These are phyloP conservation scores for Coboldia fuscipes DNA, from an alignment of 1,140 invertebrate genomes.

Conservation along the genomic window DNA sequence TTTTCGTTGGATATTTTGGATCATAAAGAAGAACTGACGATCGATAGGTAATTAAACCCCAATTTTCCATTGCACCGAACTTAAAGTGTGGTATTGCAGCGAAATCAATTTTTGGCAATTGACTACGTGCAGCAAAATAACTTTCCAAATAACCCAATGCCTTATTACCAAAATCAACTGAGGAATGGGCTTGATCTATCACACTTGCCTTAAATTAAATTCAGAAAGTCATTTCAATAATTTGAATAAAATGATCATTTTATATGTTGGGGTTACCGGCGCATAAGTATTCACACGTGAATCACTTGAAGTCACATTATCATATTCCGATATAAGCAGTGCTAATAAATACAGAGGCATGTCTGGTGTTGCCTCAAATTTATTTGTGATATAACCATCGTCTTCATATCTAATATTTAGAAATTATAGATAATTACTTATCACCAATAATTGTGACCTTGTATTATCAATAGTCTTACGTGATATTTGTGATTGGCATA, in stretches of 20 bases:
- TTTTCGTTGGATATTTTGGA: conserved; percentile 36
- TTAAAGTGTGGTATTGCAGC: conserved; percentile 81
- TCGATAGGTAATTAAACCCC: conserved; percentile 81
- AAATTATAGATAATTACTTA: neutral
- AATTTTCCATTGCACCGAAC: conserved; percentile 81
- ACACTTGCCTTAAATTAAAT: conserved; percentile 37
- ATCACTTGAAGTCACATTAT: conserved; percentile 79
- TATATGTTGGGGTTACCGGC: too few species aligned
- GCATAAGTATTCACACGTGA: too few species aligned
- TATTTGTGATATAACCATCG: neutral
- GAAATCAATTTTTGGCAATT: conserved; percentile 69
- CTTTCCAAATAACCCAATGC: conserved; percentile 65
- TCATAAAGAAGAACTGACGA: conserved; percentile 67
- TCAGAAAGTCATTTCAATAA: conserved; percentile 71
- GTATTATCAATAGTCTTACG: conserved; percentile 73
- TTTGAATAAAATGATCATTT: too few species aligned
- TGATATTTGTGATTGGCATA: conserved; percentile 20
- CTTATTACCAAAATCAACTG: conserved; percentile 56
- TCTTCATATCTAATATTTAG: neutral
- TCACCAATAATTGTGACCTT: conserved; percentile 22
- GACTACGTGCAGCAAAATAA: conserved; percentile 66
- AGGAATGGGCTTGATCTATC: conserved; percentile 52
- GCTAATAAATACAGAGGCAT: neutral
- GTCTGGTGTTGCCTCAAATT: neutral
- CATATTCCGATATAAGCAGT: too few species aligned